These are phyloP conservation scores for Cheilosia soror DNA, from an alignment of 2,888 invertebrate species.

Conservation along the genomic window DNA sequence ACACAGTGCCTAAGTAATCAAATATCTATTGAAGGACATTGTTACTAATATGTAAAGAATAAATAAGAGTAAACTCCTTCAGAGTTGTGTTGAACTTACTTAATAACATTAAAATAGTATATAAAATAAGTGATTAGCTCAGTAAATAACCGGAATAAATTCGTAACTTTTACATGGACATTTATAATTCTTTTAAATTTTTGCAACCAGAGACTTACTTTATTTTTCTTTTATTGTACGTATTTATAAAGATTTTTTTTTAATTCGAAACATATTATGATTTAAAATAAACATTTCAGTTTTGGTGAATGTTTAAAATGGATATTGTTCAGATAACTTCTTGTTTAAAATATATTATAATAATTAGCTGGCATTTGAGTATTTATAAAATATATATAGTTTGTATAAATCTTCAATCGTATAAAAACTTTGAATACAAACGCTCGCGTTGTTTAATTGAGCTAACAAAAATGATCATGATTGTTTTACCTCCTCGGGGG, in stretches of 20 bases:
- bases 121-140: slow-evolving; percentile 79
- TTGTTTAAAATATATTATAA: slow-evolving; percentile 74
- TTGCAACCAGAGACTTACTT: slow-evolving; percentile 75
- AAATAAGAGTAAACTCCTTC: slow-evolving; percentile 78
- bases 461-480: neutral
- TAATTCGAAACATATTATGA: slow-evolving; percentile 41
- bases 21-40: slow-evolving; percentile 83
- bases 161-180: slow-evolving; percentile 77
- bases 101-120: slow-evolving; percentile 77
- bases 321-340: slow-evolving; percentile 71
- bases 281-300: slow-evolving; percentile 73
- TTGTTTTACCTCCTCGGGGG: too few relatives aligned
- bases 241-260: slow-evolving; percentile 68
- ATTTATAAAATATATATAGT: slow-evolving; percentile 74
- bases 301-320: slow-evolving; percentile 74
- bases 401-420: slow-evolving; percentile 76
- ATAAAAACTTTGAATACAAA: slow-evolving; percentile 76
- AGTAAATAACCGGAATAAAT: slow-evolving; percentile 77
- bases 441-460: slow-evolving; percentile 19
- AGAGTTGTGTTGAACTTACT: slow-evolving; percentile 80
- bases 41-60: slow-evolving; percentile 79
- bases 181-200: slow-evolving; percentile 76
- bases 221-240: slow-evolving; percentile 73
- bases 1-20: slow-evolving; percentile 84
- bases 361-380: slow-evolving; percentile 77